phyloP scores from a whole-genome alignment of 2,113 vertebrate species.

The Pipra filicauda region DNA sequence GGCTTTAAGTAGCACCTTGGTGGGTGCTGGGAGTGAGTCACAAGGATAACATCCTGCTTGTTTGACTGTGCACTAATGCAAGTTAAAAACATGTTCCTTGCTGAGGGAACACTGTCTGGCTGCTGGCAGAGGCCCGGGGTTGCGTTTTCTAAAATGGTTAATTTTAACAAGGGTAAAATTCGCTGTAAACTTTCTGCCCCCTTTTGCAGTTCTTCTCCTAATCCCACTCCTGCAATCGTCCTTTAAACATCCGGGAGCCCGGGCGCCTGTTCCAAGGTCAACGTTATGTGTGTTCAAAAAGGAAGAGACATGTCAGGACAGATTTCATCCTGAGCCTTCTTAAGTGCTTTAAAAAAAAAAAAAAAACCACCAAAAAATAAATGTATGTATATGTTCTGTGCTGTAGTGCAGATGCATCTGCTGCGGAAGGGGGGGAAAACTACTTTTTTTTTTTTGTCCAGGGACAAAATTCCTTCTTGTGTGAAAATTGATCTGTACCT shows the following conservation, averaged over 20 bases:
- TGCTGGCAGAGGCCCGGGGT: background rate
- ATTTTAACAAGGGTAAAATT: background rate
- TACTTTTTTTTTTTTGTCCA: background rate
- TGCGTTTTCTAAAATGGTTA: background rate
- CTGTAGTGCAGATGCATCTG: background rate
- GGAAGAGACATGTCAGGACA: background rate
- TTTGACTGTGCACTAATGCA: background rate
- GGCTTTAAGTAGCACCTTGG: background rate
- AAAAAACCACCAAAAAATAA: no score
- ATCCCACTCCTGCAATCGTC: background rate
- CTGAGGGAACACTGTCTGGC: background rate
- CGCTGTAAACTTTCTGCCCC: background rate
- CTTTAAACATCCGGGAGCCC: background rate
- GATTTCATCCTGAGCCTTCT: background rate
- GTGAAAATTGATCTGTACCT: background rate
- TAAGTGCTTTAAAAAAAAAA: background rate
- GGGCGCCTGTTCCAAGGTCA: background rate
- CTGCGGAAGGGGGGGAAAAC: background rate
- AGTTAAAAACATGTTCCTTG: background rate
- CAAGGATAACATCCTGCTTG: constrained; percentile 18
- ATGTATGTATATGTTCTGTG: background rate
- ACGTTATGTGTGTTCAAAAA: background rate
- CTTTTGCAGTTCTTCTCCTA: background rate
- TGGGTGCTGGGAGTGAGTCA: constrained; percentile 39
- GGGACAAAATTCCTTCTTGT: background rate